Evolutionary conservation across 2,797 vertebrate genomes (phyloP).

Genomic region (Capromys pilorides): DNA sequence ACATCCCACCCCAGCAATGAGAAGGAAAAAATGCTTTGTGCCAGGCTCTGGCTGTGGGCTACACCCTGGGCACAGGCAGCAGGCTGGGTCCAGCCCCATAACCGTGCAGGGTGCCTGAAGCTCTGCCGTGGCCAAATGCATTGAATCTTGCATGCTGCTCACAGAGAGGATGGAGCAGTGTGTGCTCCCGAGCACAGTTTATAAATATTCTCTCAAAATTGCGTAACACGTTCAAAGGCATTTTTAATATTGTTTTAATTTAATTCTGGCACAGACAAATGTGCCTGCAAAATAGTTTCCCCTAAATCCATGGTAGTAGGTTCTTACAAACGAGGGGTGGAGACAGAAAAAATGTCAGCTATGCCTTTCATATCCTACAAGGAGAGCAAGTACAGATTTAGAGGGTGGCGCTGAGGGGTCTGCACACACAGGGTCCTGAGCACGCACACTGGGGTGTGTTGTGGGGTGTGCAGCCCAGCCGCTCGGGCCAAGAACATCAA

Average conservation of each 20-base stretch:
- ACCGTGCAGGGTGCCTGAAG: not conserved
- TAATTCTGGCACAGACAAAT: slow-evolving; percentile 56
- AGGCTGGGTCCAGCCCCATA: accelerated
- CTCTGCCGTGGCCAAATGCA: not conserved
- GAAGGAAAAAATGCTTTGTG: not conserved
- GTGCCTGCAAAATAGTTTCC: slow-evolving; percentile 32
- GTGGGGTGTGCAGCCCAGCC: accelerated
- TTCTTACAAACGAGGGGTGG: slow-evolving; percentile 49
- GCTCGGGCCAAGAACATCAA: accelerated
- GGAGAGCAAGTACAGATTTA: not conserved
- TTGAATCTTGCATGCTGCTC: not conserved
- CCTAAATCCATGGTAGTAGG: slow-evolving; percentile 25
- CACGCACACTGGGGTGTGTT: accelerated
- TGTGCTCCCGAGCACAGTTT: slow-evolving; percentile 11
- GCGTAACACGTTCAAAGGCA: slow-evolving; percentile 69
- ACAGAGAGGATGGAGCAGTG: not conserved
- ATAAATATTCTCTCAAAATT: slow-evolving; percentile 61
- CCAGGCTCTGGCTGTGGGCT: not conserved
- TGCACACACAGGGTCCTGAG: not conserved
- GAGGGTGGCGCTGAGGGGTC: not conserved
- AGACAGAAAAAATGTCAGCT: slow-evolving; percentile 34
- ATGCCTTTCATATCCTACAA: slow-evolving; percentile 27
- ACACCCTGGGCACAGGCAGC: accelerated
- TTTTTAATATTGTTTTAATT: slow-evolving; percentile 75
- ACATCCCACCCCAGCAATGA: not conserved